Base-by-base conservation (phyloP, 2,113 vertebrate species). In the Cyanoliseus patagonus region DNA sequence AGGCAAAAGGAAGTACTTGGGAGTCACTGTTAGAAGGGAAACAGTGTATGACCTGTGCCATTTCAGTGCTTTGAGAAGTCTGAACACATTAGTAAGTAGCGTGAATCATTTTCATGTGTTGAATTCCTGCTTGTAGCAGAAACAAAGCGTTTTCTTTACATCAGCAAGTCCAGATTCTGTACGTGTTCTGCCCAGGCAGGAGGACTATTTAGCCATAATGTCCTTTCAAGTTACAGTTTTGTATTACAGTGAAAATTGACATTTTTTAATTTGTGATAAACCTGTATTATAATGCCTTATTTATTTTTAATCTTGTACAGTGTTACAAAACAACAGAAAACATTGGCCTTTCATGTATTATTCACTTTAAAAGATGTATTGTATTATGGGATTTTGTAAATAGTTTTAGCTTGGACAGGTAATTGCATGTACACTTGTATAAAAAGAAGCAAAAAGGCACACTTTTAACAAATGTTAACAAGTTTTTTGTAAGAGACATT, bases 221-320 rank as follows among this genome's bases (percentile, higher is more conserved):
- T 96, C 85, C 92, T 97, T 92, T 95, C 93, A 81, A 97, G 84
- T 96, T 90, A 95, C 85, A 93, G 84, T 97, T 97, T 97, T 97
- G 93, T 97, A 98, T 96, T 95, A 94, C 94, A 90, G 93, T 93
- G 95, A 94, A 81, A 96, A 96, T 39, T 41, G 75, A 96, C 94
- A 90, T 97, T 95, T 97, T 97, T 96, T 98, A 98, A 96, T 98
- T 97, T 97, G 98, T 98, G 98, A 97, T 93, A 95, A 98, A 98
- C 97, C 97, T 97, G 95, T 98, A 97, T 98, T 98, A 98, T 98
- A 97, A 98, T 99, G 99, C 99, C 99, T 99, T 99, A 98, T 98
- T 98, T 98, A 98, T 98, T 98, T 98, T 98, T 98, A 98, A 98
- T 98, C 98, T 98, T 98, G 97, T 99, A 98, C 98, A 98, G 97